Evolutionary conservation across 2,113 vertebrate species (phyloP).

Genomic region (Oophaga pumilio): DNA sequence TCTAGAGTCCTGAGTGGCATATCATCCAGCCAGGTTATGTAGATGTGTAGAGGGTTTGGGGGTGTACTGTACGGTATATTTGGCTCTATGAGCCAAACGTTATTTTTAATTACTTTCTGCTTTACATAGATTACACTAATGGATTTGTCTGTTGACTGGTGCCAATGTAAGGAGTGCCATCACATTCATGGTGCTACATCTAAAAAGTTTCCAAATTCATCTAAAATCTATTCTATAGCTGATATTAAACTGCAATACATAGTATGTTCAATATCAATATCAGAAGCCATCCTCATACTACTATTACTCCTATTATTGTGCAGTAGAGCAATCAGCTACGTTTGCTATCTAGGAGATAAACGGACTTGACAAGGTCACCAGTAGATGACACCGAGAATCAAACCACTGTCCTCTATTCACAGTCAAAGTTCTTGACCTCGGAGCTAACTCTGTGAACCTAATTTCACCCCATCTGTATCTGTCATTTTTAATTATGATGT

Average conservation of each 20-base stretch:
- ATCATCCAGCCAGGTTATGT: no score
- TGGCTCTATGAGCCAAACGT: no score
- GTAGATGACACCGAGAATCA: not conserved
- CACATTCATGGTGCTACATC: not conserved
- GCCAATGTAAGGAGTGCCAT: not conserved
- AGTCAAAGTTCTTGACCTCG: constrained; percentile 27
- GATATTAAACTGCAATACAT: not conserved
- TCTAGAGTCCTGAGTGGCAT: no score
- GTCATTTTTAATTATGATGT: no score
- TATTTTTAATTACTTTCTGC: no score
- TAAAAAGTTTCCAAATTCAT: not conserved
- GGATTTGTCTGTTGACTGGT: no score
- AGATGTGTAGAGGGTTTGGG: no score
- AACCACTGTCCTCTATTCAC: constrained; percentile 14
- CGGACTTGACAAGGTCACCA: constrained; percentile 9
- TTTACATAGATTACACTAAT: no score
- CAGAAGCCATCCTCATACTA: not conserved
- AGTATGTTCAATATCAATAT: not conserved
- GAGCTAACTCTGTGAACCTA: constrained; percentile 1
- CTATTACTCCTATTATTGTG: not conserved
- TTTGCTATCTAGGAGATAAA: constrained; percentile 14
- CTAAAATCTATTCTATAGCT: not conserved
- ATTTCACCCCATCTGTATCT: constrained; percentile 28
- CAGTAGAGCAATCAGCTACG: not conserved
- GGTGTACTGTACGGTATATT: no score